These are phyloP conservation scores for Pachycephus smyrnensis DNA, from an alignment of 2,888 invertebrate species.

Conservation along the genomic window DNA sequence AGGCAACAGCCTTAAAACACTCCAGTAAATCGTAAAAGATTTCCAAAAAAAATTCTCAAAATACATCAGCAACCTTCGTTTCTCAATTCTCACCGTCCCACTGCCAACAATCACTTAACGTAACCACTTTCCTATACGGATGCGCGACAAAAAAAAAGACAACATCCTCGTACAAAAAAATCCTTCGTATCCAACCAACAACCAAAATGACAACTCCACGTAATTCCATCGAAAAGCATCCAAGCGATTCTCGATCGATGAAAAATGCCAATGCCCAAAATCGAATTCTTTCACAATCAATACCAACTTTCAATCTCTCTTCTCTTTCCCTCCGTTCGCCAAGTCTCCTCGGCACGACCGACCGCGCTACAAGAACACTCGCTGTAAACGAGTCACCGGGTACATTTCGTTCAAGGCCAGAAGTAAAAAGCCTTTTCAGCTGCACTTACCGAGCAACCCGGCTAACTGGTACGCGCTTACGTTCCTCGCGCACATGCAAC, in stretches of 20 bases:
- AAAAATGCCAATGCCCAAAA: neutral
- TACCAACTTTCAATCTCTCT: neutral
- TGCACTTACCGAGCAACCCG: conserved; percentile 49
- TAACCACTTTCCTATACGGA: no score
- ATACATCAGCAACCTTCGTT: neutral
- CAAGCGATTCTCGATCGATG: no score
- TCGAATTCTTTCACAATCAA: neutral
- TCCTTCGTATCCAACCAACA: neutral
- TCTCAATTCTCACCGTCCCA: neutral
- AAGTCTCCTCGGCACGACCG: neutral
- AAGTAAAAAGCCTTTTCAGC: conserved; percentile 65
- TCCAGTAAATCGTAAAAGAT: neutral
- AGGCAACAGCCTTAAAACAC: neutral
- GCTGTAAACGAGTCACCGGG: conserved; percentile 57
- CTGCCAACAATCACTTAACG: neutral
- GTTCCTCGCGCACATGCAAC: conserved; percentile 21
- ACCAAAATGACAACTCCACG: neutral
- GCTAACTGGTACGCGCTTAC: conserved; percentile 14
- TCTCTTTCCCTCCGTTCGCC: neutral
- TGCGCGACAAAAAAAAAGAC: neutral
- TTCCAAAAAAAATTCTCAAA: neutral
- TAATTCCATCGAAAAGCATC: neutral
- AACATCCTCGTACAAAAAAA: neutral
- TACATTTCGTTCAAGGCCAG: conserved; percentile 66
- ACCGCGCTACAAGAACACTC: conserved; percentile 2